These are phyloP conservation scores for Stegophylla sp. DNA, from an alignment of 2,888 invertebrate genomes.

Conservation along the genomic window DNA sequence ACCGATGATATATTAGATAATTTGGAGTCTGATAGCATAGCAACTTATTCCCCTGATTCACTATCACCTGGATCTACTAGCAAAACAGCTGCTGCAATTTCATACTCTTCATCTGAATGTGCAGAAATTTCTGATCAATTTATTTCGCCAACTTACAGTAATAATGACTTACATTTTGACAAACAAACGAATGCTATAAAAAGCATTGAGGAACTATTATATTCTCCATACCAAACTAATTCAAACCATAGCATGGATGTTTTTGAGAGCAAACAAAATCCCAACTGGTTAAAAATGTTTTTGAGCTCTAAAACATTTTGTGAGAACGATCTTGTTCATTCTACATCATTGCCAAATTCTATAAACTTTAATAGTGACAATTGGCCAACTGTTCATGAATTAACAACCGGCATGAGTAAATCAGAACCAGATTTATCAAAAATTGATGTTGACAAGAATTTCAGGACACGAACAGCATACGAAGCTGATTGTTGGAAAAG, in stretches of 20 bases:
- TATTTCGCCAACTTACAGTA: slow-evolving; percentile 62
- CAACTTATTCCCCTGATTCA: slow-evolving; percentile 58
- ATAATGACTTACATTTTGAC: slow-evolving; percentile 61
- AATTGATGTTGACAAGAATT: slow-evolving; percentile 18
- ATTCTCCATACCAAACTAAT: slow-evolving; percentile 8
- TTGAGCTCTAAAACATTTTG: slow-evolving; percentile 40
- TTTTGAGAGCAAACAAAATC: slow-evolving; percentile 25
- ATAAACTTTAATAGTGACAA: slow-evolving; percentile 60
- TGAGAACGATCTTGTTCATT: slow-evolving; percentile 47
- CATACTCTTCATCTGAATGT: slow-evolving; percentile 60
- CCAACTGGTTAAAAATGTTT: slow-evolving; percentile 43
- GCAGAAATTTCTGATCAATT: slow-evolving; percentile 63
- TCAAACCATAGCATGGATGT: slow-evolving; percentile 27
- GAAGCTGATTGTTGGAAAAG: slow-evolving; percentile 51
- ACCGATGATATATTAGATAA: slow-evolving; percentile 55
- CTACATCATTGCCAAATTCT: slow-evolving; percentile 62
- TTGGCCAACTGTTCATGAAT: slow-evolving; percentile 59
- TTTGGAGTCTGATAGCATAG: slow-evolving; percentile 59
- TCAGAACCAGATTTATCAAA: slow-evolving; percentile 49
- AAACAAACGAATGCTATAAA: slow-evolving; percentile 57
- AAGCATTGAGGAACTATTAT: slow-evolving; percentile 46
- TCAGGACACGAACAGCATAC: slow-evolving; percentile 35
- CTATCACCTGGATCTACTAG: slow-evolving; percentile 60
- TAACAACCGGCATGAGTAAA: slow-evolving; percentile 8
- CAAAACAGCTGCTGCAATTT: slow-evolving; percentile 59